phyloP scores from a whole-genome alignment of 2,888 invertebrate genomes.

The Steinernema scapterisci region DNA sequence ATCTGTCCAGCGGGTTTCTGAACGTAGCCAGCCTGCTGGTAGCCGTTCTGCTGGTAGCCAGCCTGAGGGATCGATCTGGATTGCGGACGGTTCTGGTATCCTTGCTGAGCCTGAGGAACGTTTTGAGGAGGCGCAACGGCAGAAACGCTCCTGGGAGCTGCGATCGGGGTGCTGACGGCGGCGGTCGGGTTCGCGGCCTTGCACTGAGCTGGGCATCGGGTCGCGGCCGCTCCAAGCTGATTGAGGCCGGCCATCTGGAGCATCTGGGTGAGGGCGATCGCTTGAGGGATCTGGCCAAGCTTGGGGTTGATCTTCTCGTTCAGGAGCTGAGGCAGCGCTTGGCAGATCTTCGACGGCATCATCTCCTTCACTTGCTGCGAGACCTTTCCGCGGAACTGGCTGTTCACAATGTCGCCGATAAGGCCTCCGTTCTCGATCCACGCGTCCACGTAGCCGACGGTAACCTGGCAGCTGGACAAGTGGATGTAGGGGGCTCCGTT shows the following conservation, averaged over 20 bases:
- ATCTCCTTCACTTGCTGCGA: constrained; percentile 51
- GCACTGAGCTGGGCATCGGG: constrained; percentile 13
- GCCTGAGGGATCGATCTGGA: background rate
- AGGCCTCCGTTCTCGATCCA: constrained; percentile 65
- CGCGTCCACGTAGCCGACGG: constrained; percentile 59
- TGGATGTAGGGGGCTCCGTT: constrained; percentile 50
- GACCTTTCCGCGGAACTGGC: constrained; percentile 59
- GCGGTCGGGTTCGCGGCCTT: background rate
- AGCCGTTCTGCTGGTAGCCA: background rate
- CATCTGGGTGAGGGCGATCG: constrained; percentile 57
- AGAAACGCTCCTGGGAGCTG: constrained; percentile 14
- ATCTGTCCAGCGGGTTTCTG: background rate
- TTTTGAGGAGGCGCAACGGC: background rate
- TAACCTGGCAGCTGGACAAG: constrained; percentile 49
- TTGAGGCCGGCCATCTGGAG: constrained; percentile 46
- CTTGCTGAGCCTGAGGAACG: background rate
- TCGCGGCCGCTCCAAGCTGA: background rate
- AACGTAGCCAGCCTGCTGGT: background rate
- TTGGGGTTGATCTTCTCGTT: constrained; percentile 59
- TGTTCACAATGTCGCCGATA: constrained; percentile 63
- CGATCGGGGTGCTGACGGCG: constrained; percentile 21
- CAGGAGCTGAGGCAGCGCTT: constrained; percentile 56
- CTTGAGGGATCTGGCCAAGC: constrained; percentile 53
- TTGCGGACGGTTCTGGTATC: background rate
- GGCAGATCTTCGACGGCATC: constrained; percentile 60